These are phyloP conservation scores for Dascyllus trimaculatus DNA, from an alignment of 2,113 vertebrate genomes.

Conservation along the genomic window DNA sequence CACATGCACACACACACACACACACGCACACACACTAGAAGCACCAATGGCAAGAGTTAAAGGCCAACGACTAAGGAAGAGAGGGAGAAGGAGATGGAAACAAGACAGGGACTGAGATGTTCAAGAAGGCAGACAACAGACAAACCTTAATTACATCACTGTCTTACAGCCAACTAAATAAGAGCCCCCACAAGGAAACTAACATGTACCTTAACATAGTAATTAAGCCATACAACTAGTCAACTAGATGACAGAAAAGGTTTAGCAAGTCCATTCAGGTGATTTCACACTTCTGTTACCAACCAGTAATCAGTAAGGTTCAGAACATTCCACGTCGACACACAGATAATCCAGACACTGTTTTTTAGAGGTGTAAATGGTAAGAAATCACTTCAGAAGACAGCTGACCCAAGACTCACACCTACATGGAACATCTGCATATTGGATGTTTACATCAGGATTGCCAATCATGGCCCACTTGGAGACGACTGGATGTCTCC, in stretches of 20 bases:
- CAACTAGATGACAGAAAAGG: conserved; percentile 39
- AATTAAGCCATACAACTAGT: conserved; percentile 33
- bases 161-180: conserved; percentile 51
- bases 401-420: too few species aligned
- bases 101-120: conserved; percentile 22
- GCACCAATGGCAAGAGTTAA: too few species aligned
- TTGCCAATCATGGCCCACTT: too few species aligned
- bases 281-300: conserved; percentile 13
- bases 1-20: not conserved
- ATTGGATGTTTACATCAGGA: too few species aligned
- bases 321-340: too few species aligned
- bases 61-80: conserved; percentile 3
- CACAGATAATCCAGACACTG: too few species aligned
- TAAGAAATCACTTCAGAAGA: too few species aligned
- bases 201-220: conserved; percentile 40
- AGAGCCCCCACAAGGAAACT: conserved; percentile 29
- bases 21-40: not conserved
- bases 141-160: conserved; percentile 2
- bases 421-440: too few species aligned
- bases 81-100: not conserved
- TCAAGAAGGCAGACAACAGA: conserved; percentile 25
- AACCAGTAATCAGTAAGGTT: too few species aligned
- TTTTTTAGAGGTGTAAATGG: too few species aligned
- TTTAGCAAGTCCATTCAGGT: conserved; percentile 2
- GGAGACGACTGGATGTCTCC: too few species aligned